phyloP scores from a whole-genome alignment of 2,113 vertebrate genomes.

The Elaphurus davidianus region DNA sequence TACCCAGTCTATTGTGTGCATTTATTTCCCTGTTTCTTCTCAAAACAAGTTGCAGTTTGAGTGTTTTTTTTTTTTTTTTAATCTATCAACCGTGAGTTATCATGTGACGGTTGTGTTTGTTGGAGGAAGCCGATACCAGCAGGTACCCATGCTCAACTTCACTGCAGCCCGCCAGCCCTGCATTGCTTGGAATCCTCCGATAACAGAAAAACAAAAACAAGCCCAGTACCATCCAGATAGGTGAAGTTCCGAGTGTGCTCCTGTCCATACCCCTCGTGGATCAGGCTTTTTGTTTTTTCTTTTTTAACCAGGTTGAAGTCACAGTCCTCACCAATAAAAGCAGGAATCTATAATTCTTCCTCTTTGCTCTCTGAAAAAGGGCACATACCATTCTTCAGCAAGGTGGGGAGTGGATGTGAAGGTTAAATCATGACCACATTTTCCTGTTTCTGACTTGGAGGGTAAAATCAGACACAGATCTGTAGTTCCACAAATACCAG shows the following conservation, averaged over 20 bases:
- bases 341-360: not conserved
- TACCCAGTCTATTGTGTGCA: conserved; percentile 79
- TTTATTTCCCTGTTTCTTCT: conserved; percentile 88
- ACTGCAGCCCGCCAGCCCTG: conserved; percentile 40
- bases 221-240: conserved; percentile 15
- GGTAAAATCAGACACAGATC: not conserved
- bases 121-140: conserved; percentile 68
- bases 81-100: conserved; percentile 54
- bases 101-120: conserved; percentile 53
- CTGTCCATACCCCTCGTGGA: not conserved
- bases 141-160: conserved; percentile 68
- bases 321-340: not conserved
- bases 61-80: conserved; percentile 8
- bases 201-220: conserved; percentile 65
- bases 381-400: not conserved
- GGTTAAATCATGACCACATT: not conserved
- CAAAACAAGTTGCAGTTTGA: conserved; percentile 76
- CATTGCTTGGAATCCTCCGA: conserved; percentile 19
- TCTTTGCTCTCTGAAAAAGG: not conserved
- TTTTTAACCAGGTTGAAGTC: not conserved
- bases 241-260: not conserved
- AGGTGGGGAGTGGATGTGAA: not conserved
- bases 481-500: not conserved
- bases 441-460: not conserved
- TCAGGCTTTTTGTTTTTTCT: not conserved